Conservation (phyloP, 2,113 vertebrate genomes). For the Phalacrocorax pelagicus region DNA sequence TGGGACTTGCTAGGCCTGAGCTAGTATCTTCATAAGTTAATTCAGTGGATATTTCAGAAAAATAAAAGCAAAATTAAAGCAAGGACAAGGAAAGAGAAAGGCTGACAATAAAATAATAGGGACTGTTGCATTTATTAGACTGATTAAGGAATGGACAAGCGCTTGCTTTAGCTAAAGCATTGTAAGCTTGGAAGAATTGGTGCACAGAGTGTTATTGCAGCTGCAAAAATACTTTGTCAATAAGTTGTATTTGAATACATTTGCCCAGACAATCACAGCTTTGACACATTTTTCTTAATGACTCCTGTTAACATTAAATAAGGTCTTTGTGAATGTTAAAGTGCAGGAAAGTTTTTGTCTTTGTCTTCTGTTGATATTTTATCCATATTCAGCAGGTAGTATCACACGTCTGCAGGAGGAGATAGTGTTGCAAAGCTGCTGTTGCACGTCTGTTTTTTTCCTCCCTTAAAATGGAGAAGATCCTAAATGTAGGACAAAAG, state of each 20-base stretch:
- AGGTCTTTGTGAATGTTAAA: background rate
- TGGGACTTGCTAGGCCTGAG: background rate
- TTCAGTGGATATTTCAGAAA: background rate
- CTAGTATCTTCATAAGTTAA: background rate
- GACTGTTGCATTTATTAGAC: background rate
- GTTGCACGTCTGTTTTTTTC: background rate
- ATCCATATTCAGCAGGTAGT: background rate
- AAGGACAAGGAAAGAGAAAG: background rate
- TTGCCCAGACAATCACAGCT: background rate
- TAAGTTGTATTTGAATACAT: background rate
- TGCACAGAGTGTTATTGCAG: background rate
- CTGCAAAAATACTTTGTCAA: background rate
- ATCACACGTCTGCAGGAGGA: background rate
- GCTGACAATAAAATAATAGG: background rate
- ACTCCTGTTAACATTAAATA: background rate
- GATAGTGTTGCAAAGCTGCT: background rate
- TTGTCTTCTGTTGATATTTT: background rate
- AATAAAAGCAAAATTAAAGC: background rate
- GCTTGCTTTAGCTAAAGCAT: background rate
- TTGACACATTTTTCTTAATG: background rate
- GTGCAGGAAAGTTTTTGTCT: background rate
- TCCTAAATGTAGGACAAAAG: background rate
- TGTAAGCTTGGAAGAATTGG: background rate
- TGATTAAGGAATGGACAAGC: background rate
- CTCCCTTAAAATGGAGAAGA: background rate